Evolutionary conservation across 1,140 invertebrate genomes (phyloP).

Genomic region (Orchestia grillus): DNA sequence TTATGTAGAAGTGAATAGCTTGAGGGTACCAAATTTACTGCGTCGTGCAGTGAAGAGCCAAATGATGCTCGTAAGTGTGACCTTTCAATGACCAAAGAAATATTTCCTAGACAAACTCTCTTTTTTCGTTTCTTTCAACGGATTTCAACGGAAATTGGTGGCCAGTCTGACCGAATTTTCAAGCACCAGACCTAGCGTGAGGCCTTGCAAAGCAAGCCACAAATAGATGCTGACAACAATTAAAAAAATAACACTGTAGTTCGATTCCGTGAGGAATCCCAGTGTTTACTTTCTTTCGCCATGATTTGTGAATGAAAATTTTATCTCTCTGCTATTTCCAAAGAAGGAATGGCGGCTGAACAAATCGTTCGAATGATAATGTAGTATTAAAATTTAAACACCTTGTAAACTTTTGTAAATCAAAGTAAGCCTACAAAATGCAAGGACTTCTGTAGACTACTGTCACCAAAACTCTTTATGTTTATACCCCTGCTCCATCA

Average conservation of each 20-base stretch:
- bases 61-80: neutral
- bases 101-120: neutral
- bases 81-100: neutral
- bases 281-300: neutral
- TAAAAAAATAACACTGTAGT: neutral
- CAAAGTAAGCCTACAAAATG: too few relatives aligned
- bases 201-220: too few relatives aligned
- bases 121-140: neutral
- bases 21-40: neutral
- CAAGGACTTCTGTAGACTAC: neutral
- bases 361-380: neutral
- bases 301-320: neutral
- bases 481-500: neutral
- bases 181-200: too few relatives aligned
- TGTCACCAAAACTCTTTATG: neutral
- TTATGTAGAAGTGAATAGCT: neutral
- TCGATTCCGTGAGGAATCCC: neutral
- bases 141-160: neutral
- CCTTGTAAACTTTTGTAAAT: neutral
- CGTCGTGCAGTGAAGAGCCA: neutral
- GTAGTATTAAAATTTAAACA: neutral
- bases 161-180: neutral
- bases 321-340: neutral
- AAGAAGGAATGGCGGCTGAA: neutral
- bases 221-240: too few relatives aligned